Percentiles rank a stretch among this genome's conserved stretches.
Conservation (phyloP, 2,888 invertebrate species). For the Philonicus albiceps region DNA sequence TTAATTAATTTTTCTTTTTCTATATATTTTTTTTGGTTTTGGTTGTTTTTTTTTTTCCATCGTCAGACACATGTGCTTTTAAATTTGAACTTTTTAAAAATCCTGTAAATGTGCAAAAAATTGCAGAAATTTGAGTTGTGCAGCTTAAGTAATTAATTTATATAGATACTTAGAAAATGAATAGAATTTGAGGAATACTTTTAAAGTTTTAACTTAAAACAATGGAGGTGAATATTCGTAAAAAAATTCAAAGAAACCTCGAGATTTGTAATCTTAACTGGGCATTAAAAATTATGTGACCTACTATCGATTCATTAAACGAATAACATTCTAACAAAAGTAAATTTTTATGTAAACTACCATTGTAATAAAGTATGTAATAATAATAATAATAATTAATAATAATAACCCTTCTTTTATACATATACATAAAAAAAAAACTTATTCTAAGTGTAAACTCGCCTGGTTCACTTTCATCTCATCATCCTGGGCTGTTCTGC, state of each 20-base stretch:
- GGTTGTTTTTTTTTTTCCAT: neutral
- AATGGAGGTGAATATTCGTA: neutral
- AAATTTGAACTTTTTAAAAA: neutral
- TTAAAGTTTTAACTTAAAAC: neutral
- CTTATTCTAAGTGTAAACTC: conserved; percentile 26
- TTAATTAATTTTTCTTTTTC: neutral
- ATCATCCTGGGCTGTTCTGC: neutral
- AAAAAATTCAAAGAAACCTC: neutral
- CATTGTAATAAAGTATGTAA: neutral
- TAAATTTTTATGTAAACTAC: conserved; percentile 1
- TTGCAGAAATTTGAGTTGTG: conserved; percentile 7
- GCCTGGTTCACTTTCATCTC: conserved; percentile 1
- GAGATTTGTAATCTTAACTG: conserved; percentile 31
- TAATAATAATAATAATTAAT: neutral
- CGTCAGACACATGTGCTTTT: neutral
- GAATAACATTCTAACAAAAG: conserved; percentile 23
- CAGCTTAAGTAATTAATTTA: neutral
- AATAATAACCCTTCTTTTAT: conserved; percentile 10
- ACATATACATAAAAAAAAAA: conserved; percentile 35
- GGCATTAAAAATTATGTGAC: conserved; percentile 11
- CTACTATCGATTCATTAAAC: neutral
- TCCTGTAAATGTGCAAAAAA: neutral
- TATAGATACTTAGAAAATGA: neutral
- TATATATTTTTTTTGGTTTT: too few species aligned
- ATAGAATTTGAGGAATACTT: neutral